Evolutionary conservation across 2,888 invertebrate species (phyloP), one percentile per base, ranked within the genome.

Genomic region (Aradus depressus): DNA sequence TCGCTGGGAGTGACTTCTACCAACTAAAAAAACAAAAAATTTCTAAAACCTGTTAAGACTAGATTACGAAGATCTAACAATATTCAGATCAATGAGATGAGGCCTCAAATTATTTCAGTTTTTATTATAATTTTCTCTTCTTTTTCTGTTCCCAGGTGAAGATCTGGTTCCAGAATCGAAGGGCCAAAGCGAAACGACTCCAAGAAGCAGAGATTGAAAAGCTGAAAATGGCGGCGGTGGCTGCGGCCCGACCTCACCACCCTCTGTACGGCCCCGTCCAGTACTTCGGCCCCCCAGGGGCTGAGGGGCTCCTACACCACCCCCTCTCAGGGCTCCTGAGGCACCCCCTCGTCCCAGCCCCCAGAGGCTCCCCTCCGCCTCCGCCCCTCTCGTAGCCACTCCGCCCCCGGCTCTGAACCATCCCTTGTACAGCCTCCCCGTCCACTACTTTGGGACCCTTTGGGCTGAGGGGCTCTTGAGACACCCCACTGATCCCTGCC

Each of bases 201-300:
- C 93, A 95, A 71, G 95, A 97, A 66, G 96, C 92, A 1, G 92
- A 92, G 69, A 77, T 92, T 61, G 92, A 93, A 69, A 91, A 92
- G 67, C 71, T 91, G 65, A 86, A 95, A 72, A 74, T 79, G 70
- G 73, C 76, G 5, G 74, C 77, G 5, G 74, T 77, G n/a, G 73
- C 73, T 39, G 70, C 74, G 53, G 74, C 74, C 2, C 60, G 74
- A 62, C 66, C 75, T 41, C 72, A 72, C 32, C 70, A 68, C 41
- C 66, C 62, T 56, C 65, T 62, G 50, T 64, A 63, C 60, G 62
- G 62, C 31, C 60, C 59, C 22, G 57, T 61, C 48, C 60, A 59
- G 44, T 61, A 62, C 45, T 60, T 60, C 47, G 58, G 58, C 25
- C 58, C 54, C 31, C 57, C 76, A 41, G 69, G 76, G 34, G 75